phyloP scores from a whole-genome alignment of 2,888 invertebrate genomes.

The Drosophila kanekoi region DNA sequence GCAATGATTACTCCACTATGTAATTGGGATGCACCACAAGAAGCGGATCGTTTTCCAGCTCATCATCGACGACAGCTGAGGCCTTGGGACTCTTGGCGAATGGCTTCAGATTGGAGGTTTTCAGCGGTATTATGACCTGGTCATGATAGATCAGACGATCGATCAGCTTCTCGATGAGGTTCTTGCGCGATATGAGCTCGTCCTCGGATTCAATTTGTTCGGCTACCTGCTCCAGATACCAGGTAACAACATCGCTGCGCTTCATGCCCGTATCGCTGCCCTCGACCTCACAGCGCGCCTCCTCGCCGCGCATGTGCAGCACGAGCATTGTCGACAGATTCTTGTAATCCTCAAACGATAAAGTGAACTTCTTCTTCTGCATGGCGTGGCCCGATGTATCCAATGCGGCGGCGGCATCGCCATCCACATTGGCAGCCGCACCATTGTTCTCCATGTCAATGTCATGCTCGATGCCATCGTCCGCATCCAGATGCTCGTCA shows the following conservation, averaged over 20 bases:
- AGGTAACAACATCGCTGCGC: conserved; percentile 93
- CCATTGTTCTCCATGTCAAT: conserved; percentile 86
- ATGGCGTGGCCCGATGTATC: conserved; percentile 60
- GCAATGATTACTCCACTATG: conserved; percentile 88
- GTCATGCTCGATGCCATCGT: conserved; percentile 86
- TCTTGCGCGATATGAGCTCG: conserved; percentile 94
- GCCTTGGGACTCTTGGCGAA: conserved; percentile 41
- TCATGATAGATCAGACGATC: conserved; percentile 93
- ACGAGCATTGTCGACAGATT: conserved; percentile 96
- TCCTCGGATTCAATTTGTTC: conserved; percentile 96
- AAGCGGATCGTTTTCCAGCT: conserved; percentile 87
- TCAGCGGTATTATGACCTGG: conserved; percentile 84
- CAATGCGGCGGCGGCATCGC: conserved; percentile 12
- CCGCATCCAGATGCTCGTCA: conserved; percentile 86
- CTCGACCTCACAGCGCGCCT: conserved; percentile 89
- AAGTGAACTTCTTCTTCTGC: conserved; percentile 90
- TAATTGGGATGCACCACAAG: conserved; percentile 99
- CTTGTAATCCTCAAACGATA: conserved; percentile 98
- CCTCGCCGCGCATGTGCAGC: conserved; percentile 94
- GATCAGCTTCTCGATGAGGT: conserved; percentile 96
- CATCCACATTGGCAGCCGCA: conserved; percentile 58
- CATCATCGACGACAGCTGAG: conserved; percentile 55
- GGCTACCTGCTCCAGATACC: conserved; percentile 96
- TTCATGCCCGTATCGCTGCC: conserved; percentile 89
- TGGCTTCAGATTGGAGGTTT: conserved; percentile 79